Evolutionary conservation across 64 coral and sea anemone genomes (phyloP), one percentile per base, ranked within the genome.

Genomic region (Dendronephthya gigantea): DNA sequence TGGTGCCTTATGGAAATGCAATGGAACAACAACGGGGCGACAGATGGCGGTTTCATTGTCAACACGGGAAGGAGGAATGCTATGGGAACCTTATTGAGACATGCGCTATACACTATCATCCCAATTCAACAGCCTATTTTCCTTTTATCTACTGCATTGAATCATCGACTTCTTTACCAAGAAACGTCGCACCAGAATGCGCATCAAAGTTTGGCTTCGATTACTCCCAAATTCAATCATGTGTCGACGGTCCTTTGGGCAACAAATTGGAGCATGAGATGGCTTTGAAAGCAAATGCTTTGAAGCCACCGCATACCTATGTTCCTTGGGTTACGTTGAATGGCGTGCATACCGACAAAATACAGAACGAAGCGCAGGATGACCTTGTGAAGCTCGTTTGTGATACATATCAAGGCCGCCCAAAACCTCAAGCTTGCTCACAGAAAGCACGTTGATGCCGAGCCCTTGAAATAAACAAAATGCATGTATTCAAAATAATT

Each of bases 81-180:
- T 69, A 84, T 10, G 92, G 92, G 45, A 93, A 93, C 49, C 62
- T 93, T 35, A 93, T 93, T 13, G 92, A 93, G 49, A 90, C 92
- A 0, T 93, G 92, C 48, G 88, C 92, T 2, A 90, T 93, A 33
- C 83, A 84, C 0, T 83, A 88, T 49, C 72, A 90, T 15, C 51
- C 83, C 25, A 90, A 93, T 30, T 36, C 22, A 0, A 58, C 84
- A 4, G 49, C 12, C 1, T 93, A 88, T 79, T 85, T 93, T 13
- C 92, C 91, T 25, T 93, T 93, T 48, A 93, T 93, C 50, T 83
- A 93, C 51, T 93, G 91, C 48, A 19, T 93, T 47, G 91, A 93
- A 23, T 14, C 34, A 35, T 83, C 40, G 41, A 37, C 82, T 17
- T 62, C 47, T 17, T 13, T 79, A 8, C 88, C 88, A 11, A 19